These are phyloP conservation scores for Hydropsyche tenuis DNA, from an alignment of 1,140 invertebrate species.

Conservation along the genomic window DNA sequence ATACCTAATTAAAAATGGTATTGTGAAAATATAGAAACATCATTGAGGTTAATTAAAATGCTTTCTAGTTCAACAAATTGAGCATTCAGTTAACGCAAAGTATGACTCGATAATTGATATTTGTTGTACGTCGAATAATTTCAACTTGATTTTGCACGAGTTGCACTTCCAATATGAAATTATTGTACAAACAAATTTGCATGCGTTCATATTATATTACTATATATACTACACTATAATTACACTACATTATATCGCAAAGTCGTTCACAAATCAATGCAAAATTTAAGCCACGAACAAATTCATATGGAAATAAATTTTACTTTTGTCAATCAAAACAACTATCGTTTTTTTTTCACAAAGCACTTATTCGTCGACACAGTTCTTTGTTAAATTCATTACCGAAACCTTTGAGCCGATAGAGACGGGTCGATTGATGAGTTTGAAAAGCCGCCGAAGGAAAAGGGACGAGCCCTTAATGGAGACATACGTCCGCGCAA, in stretches of 20 bases:
- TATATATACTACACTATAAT: no score
- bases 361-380: no score
- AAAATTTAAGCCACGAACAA: no score
- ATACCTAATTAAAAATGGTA: no score
- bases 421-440: slow-evolving; percentile 14
- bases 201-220: no score
- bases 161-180: background rate
- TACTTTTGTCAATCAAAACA: no score
- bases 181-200: no score
- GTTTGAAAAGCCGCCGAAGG: slow-evolving; percentile 12
- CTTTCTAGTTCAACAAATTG: background rate
- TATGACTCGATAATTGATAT: background rate
- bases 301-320: no score
- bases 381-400: slow-evolving; percentile 5
- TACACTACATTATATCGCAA: no score
- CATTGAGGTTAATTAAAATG: background rate
- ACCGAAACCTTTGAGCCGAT: background rate
- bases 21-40: no score
- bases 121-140: background rate
- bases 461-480: background rate
- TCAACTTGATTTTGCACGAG: background rate
- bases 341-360: no score
- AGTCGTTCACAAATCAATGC: no score
- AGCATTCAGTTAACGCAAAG: background rate
- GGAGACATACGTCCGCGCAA: background rate